Evolutionary conservation across 2,888 invertebrate species (phyloP).

Genomic region (Molorchus minor): DNA sequence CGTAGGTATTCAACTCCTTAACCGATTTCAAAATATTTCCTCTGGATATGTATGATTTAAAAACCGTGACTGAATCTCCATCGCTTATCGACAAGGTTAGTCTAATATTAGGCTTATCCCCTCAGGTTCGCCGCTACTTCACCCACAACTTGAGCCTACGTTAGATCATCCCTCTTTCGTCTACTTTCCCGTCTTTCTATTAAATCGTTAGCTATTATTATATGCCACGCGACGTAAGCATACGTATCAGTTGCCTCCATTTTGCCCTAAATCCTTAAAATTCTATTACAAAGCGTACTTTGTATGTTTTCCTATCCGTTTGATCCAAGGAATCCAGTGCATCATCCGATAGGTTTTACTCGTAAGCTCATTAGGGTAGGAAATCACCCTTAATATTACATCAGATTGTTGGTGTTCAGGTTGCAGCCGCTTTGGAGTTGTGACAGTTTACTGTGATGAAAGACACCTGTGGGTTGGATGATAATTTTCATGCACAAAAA

Average conservation of each 20-base stretch:
- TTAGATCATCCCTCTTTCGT: slow-evolving; percentile 13
- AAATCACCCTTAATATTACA: slow-evolving; percentile 4
- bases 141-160: slow-evolving; percentile 4
- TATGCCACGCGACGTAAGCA: neutral
- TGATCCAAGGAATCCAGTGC: slow-evolving; percentile 2
- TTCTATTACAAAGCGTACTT: no score
- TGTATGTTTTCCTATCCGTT: neutral
- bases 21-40: no score
- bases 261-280: neutral
- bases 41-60: no score
- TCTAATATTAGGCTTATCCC: no score
- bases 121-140: neutral
- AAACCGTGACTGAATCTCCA: no score
- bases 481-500: no score
- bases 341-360: neutral
- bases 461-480: no score
- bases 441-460: neutral
- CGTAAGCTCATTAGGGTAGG: slow-evolving; percentile 5
- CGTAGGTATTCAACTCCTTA: no score
- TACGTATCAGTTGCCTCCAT: neutral
- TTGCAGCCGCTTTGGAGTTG: neutral
- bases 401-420: neutral
- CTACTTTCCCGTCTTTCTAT: slow-evolving; percentile 10
- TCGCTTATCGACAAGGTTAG: no score
- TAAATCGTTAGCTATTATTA: slow-evolving; percentile 3